Conservation (phyloP, 2,888 invertebrate genomes). For the Phrixothrix hirtus region DNA sequence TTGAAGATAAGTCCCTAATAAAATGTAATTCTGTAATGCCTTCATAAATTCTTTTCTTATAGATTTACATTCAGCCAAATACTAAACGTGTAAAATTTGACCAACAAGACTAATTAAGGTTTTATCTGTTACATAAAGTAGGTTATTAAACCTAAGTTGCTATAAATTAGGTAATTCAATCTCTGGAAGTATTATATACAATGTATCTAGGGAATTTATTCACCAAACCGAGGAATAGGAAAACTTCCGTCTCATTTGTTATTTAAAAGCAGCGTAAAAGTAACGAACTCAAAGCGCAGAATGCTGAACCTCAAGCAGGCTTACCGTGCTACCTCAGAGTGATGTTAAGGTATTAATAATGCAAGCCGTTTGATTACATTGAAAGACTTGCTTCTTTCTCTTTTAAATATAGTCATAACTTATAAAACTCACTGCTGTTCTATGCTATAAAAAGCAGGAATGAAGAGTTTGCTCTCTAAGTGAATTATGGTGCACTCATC, state of each 20-base stretch:
- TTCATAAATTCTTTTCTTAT: too few species aligned
- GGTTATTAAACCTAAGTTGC: conserved; percentile 1
- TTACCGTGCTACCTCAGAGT: conserved; percentile 37
- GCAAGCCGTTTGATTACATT: conserved; percentile 43
- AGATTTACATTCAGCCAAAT: too few species aligned
- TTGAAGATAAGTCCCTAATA: too few species aligned
- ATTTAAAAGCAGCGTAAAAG: conserved; percentile 35
- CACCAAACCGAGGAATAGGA: conserved; percentile 31
- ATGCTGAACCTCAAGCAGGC: conserved; percentile 23
- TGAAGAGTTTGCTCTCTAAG: too few species aligned
- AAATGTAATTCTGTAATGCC: too few species aligned
- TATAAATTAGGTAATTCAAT: conserved; percentile 23
- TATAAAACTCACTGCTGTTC: conserved; percentile 33
- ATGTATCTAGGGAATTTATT: conserved; percentile 31
- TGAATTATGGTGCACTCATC: too few species aligned
- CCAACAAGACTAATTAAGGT: too few species aligned
- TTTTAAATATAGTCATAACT: conserved; percentile 41
- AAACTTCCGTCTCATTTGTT: conserved; percentile 38
- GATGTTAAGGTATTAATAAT: conserved; percentile 43
- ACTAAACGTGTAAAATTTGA: not conserved
- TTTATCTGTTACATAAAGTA: not conserved
- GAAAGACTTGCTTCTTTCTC: conserved; percentile 36
- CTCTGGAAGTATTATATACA: too few species aligned
- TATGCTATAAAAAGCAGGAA: too few species aligned
- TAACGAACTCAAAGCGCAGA: conserved; percentile 28